These are phyloP conservation scores for Andrena hattorfiana DNA, from an alignment of 2,888 invertebrate species.

Conservation along the genomic window DNA sequence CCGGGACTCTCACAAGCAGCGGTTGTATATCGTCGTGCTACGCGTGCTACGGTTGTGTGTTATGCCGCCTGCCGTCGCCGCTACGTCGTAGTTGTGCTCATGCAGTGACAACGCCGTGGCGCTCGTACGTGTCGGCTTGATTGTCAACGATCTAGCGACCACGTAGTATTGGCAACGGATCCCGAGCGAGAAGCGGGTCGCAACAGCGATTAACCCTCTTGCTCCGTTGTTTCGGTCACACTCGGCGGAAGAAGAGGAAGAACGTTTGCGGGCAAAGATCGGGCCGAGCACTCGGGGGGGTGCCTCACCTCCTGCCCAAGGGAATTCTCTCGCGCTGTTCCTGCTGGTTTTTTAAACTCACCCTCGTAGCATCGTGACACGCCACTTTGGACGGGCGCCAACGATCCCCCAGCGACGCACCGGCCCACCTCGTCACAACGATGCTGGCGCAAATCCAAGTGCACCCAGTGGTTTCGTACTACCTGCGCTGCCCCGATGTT, in stretches of 20 bases:
- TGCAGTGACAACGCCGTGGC: slow-evolving; percentile 35
- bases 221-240: not conserved
- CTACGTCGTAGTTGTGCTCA: slow-evolving; percentile 45
- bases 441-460: slow-evolving; percentile 69
- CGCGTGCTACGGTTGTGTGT: slow-evolving; percentile 64
- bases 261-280: slow-evolving; percentile 22
- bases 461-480: slow-evolving; percentile 47
- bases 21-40: slow-evolving; percentile 62
- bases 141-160: slow-evolving; percentile 20
- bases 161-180: not conserved
- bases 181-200: not conserved
- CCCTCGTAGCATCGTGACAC: slow-evolving; percentile 61
- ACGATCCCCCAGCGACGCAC: slow-evolving; percentile 26
- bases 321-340: slow-evolving; percentile 3
- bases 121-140: slow-evolving; percentile 20
- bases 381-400: slow-evolving; percentile 63
- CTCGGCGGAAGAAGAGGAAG: not conserved
- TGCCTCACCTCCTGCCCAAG: slow-evolving; percentile 17
- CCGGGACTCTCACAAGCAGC: slow-evolving; percentile 63
- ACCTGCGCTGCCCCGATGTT: slow-evolving; percentile 43
- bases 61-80: slow-evolving; percentile 46
- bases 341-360: slow-evolving; percentile 16
- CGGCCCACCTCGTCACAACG: slow-evolving; percentile 58
- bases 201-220: not conserved
- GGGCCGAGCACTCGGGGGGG: not conserved